A percentile compares a stretch with the other conserved stretches of the same genome.
Conservation (phyloP, 2,888 invertebrate genomes). For the Nysson spinosus region DNA sequence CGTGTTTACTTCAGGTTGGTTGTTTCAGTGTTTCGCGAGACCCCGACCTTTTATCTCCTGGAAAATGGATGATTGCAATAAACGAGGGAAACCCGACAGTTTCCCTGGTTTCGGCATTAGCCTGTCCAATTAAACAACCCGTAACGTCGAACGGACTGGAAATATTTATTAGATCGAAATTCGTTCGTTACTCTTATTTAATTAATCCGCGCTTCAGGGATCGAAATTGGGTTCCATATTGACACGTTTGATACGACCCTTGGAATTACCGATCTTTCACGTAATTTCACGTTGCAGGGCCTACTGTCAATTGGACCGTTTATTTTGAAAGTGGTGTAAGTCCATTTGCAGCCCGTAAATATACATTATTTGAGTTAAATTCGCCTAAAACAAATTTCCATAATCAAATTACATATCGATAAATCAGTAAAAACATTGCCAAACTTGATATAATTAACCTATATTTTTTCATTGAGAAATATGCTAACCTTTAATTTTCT, state of each 20-base stretch:
- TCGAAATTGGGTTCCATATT: neutral
- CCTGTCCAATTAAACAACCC: constrained; percentile 40
- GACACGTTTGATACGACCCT: neutral
- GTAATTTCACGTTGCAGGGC: neutral
- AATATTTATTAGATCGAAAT: constrained; percentile 41
- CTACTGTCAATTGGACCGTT: no score
- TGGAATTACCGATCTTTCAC: constrained; percentile 14
- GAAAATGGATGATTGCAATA: constrained; percentile 26
- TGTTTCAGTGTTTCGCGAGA: neutral
- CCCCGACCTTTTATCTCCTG: constrained; percentile 10
- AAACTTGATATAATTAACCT: no score
- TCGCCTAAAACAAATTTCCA: no score
- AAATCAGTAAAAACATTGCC: no score
- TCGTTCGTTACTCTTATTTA: constrained; percentile 33
- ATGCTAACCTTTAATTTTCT: no score
- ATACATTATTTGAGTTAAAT: no score
- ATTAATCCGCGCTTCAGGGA: constrained; percentile 29
- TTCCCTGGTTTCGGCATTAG: constrained; percentile 12
- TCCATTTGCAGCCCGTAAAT: no score
- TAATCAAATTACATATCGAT: no score
- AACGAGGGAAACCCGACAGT: constrained; percentile 17
- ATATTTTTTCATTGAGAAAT: no score
- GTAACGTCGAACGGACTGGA: constrained; percentile 27
- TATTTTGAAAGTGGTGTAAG: no score
- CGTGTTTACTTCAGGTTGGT: constrained; percentile 9